Percentiles rank a stretch among this genome's conserved stretches.
phyloP scores from a whole-genome alignment of 2,797 vertebrate genomes.

The Borostomias antarcticus region DNA sequence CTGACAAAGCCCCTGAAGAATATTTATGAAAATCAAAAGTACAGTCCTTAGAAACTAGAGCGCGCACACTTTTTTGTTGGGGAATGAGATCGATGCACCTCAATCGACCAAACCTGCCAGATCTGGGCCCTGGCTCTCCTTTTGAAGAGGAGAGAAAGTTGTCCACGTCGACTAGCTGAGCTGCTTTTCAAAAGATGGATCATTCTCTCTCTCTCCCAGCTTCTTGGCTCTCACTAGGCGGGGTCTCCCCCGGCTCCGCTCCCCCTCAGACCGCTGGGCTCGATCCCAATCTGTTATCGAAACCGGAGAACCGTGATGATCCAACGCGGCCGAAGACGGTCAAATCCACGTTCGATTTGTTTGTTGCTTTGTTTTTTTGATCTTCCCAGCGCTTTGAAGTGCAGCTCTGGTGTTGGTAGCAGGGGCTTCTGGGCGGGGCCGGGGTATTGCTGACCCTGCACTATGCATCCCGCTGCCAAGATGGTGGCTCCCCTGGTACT shows the following conservation, averaged over 20 bases:
- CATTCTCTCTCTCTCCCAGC: slow-evolving; percentile 69
- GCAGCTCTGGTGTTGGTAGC: slow-evolving; percentile 24
- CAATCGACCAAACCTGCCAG: slow-evolving; percentile 74
- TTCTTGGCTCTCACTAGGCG: slow-evolving; percentile 67
- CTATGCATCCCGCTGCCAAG: neutral
- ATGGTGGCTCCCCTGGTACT: slow-evolving; percentile 3
- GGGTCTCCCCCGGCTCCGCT: slow-evolving; percentile 55
- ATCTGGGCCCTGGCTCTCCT: slow-evolving; percentile 72
- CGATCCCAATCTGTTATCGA: slow-evolving; percentile 76
- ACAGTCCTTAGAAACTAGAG: slow-evolving; percentile 61
- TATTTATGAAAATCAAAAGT: slow-evolving; percentile 50
- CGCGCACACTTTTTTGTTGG: slow-evolving; percentile 36
- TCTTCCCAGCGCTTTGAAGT: slow-evolving; percentile 69
- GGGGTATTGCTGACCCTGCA: slow-evolving; percentile 35
- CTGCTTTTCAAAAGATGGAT: slow-evolving; percentile 73
- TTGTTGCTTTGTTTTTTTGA: slow-evolving; percentile 69
- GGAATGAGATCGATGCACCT: slow-evolving; percentile 68
- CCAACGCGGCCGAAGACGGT: slow-evolving; percentile 58
- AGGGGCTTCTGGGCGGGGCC: neutral
- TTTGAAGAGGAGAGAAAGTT: slow-evolving; percentile 79
- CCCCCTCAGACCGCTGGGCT: slow-evolving; percentile 54
- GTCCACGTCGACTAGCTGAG: slow-evolving; percentile 67
- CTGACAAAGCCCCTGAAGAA: slow-evolving; percentile 57
- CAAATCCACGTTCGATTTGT: slow-evolving; percentile 76
- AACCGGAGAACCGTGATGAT: slow-evolving; percentile 62